phyloP scores from a whole-genome alignment of 2,888 invertebrate species.

The Agriopis marginaria region DNA sequence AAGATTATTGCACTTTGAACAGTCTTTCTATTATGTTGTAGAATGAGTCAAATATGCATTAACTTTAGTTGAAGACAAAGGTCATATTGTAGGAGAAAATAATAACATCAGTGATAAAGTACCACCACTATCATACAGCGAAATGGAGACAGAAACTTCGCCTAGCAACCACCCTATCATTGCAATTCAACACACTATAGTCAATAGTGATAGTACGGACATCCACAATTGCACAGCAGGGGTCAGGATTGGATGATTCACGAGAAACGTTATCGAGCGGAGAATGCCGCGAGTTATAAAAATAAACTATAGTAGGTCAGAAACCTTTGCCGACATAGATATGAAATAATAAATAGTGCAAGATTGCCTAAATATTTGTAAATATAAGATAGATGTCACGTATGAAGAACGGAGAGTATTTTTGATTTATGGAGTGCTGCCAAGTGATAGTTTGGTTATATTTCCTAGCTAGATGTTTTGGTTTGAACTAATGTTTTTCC shows the following conservation, averaged over 20 bases:
- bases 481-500: neutral
- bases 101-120: neutral
- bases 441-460: neutral
- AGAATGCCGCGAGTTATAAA: constrained; percentile 48
- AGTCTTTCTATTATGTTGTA: neutral
- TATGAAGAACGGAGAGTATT: neutral
- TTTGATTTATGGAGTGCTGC: constrained; percentile 5
- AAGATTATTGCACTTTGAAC: neutral
- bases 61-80: neutral
- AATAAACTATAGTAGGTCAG: constrained; percentile 52
- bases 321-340: constrained; percentile 45
- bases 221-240: constrained; percentile 36
- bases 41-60: neutral
- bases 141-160: neutral
- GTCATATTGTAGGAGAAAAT: constrained; percentile 2
- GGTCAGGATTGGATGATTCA: constrained; percentile 66
- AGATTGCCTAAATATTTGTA: constrained; percentile 2
- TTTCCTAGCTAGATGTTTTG: neutral
- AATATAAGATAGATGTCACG: constrained; percentile 5
- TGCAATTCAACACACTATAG: constrained; percentile 9
- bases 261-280: constrained; percentile 51
- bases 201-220: constrained; percentile 25
- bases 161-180: constrained; percentile 4
- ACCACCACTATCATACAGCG: neutral
- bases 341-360: constrained; percentile 22